Evolutionary conservation across 1,140 invertebrate species (phyloP).

Genomic region (Homarus americanus): DNA sequence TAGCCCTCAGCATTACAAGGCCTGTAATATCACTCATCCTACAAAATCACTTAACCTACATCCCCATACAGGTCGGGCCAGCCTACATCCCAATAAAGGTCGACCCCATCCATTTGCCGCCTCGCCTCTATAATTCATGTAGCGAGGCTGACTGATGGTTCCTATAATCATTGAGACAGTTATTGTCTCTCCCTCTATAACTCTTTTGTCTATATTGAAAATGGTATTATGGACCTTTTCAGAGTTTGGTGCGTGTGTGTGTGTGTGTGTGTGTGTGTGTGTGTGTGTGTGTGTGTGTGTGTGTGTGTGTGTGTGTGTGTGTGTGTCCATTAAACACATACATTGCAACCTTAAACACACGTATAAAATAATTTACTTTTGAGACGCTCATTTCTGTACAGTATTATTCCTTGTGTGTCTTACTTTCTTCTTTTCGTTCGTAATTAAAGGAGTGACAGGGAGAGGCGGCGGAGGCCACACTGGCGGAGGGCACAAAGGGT

Average conservation of each 20-base stretch:
- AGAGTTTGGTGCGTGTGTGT: not conserved
- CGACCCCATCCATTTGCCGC: not conserved
- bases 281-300: not conserved
- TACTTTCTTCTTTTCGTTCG: too few relatives aligned
- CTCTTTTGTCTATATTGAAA: not conserved
- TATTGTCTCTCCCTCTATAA: not conserved
- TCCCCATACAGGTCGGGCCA: too few relatives aligned
- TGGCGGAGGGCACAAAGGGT: not conserved
- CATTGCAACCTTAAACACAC: too few relatives aligned
- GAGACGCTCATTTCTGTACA: not conserved
- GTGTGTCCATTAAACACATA: too few relatives aligned
- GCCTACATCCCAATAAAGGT: not conserved
- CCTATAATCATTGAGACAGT: not conserved
- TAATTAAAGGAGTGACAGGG: not conserved
- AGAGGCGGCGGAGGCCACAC: not conserved
- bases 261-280: not conserved
- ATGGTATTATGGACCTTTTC: not conserved
- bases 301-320: conserved; percentile 13
- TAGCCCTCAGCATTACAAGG: too few relatives aligned
- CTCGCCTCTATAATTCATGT: not conserved
- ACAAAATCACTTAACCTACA: too few relatives aligned
- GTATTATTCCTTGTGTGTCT: not conserved
- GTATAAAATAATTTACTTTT: too few relatives aligned
- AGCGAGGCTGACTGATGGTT: too few relatives aligned
- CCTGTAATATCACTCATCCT: too few relatives aligned